Base-by-base conservation (phyloP, 2,113 vertebrate species). In the Pao palembangensis region DNA sequence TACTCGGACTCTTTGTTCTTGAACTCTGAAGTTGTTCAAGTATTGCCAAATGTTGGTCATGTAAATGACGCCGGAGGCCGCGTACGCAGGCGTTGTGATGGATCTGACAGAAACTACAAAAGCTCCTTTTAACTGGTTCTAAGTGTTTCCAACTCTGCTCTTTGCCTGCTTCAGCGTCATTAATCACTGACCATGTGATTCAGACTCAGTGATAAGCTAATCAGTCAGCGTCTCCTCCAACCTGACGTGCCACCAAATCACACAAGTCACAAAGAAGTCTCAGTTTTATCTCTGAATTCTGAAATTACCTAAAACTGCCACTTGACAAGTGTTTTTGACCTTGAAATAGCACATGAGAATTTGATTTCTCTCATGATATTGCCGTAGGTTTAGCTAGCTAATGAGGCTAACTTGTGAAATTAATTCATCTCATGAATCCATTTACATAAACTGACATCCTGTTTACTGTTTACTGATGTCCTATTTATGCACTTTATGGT, bases 151-250 rank as follows among this genome's bases (percentile, higher is more conserved):
- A 69, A 70, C 62, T 51, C 1, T 75, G 59, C 21, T 69, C 77
- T 59, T 76, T 51, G 21, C 3, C 21, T 23, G 53, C 28, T 69
- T 67, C 51, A 25, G 42, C 50, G 60, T 58, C 56, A 69, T 68
- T 76, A 64, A 76, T 63, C 59, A 70, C 57, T 0, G 34, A 68
- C 67, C 78, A 77, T 68, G 78, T 57, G 78, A 57, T 66, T 51
- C 62, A 63, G 76, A 69, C 73, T 77, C 56, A 48, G 38, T 48
- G 55, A 47, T 70, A 57, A 63, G 72, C 75, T 68, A 73, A 74
- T 82, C 73, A 72, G 63, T 48, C 46, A 48, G 50, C 76, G 69
- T 58, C 48, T 21, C 10, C 43, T 17, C 43, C 14, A 12, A 44
- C 43, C 43, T 16, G 43, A 3, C 4, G 4, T 17, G 43, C 43